Conservation (phyloP, 2,113 vertebrate genomes). For the Chaetodon auriga region DNA sequence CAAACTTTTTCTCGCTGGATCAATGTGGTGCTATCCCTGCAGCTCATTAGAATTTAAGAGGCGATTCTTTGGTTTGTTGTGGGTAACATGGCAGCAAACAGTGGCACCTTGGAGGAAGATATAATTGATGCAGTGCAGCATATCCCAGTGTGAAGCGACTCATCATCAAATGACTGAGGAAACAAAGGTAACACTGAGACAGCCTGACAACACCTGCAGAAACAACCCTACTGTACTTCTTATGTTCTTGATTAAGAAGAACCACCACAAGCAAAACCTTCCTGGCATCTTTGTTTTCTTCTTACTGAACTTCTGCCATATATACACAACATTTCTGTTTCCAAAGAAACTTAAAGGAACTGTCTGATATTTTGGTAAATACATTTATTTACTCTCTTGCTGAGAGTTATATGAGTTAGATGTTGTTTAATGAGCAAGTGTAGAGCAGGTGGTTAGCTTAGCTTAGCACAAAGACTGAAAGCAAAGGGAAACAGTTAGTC, state of each 20-base stretch:
- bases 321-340: no score
- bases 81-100: constrained; percentile 4
- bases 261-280: neutral
- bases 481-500: no score
- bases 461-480: no score
- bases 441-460: no score
- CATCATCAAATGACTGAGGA: constrained; percentile 11
- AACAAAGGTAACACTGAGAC: constrained; percentile 4
- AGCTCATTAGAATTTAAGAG: constrained; percentile 10
- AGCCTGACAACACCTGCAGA: neutral
- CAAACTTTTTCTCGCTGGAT: neutral
- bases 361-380: no score
- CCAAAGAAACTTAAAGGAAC: no score
- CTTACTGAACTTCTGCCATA: neutral
- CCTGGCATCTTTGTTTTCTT: neutral
- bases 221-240: neutral
- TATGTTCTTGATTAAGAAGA: neutral
- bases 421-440: no score
- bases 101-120: constrained; percentile 10
- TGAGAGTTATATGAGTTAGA: no score
- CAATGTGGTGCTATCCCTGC: constrained; percentile 4
- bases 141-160: neutral
- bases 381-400: no score
- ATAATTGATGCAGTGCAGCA: constrained; percentile 15
- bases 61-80: constrained; percentile 18